Percentiles rank a stretch among this genome's conserved stretches.
Evolutionary conservation across 1,140 invertebrate species (phyloP).

Genomic region (Lordiphosa stackelbergi): DNA sequence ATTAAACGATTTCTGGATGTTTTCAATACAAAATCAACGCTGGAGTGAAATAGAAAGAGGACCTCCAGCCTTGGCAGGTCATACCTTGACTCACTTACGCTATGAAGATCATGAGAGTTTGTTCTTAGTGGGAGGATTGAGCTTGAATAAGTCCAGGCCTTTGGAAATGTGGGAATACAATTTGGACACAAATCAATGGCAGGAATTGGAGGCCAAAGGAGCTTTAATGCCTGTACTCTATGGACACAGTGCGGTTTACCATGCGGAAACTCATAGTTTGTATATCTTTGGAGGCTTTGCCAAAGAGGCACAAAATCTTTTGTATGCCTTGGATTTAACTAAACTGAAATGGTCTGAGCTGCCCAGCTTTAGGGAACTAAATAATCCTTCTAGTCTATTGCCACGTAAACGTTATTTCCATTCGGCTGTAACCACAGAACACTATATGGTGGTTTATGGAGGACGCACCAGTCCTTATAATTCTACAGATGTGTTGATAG

Average conservation of each 20-base stretch:
- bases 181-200: slow-evolving; percentile 85
- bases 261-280: slow-evolving; percentile 87
- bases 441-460: slow-evolving; percentile 94
- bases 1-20: slow-evolving; percentile 94
- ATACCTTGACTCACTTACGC: slow-evolving; percentile 89
- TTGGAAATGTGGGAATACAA: slow-evolving; percentile 90
- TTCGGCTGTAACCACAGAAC: slow-evolving; percentile 90
- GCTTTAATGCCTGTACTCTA: slow-evolving; percentile 89
- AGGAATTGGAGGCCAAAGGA: slow-evolving; percentile 83
- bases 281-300: slow-evolving; percentile 94
- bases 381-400: slow-evolving; percentile 78
- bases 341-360: slow-evolving; percentile 87
- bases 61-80: slow-evolving; percentile 89
- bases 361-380: slow-evolving; percentile 83
- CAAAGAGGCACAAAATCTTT: slow-evolving; percentile 79
- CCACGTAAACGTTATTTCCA: slow-evolving; percentile 91
- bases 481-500: slow-evolving; percentile 86
- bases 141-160: slow-evolving; percentile 84
- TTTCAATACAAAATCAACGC: slow-evolving; percentile 89
- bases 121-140: slow-evolving; percentile 93
- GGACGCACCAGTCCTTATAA: slow-evolving; percentile 86
- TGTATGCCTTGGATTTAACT: slow-evolving; percentile 88
- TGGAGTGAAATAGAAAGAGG: slow-evolving; percentile 84
- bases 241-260: slow-evolving; percentile 94
- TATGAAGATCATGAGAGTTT: slow-evolving; percentile 86